A percentile compares a stretch with the other conserved stretches of the same genome.
These are phyloP conservation scores for Graptemys geographica DNA, from an alignment of 2,797 vertebrate species.

Conservation along the genomic window DNA sequence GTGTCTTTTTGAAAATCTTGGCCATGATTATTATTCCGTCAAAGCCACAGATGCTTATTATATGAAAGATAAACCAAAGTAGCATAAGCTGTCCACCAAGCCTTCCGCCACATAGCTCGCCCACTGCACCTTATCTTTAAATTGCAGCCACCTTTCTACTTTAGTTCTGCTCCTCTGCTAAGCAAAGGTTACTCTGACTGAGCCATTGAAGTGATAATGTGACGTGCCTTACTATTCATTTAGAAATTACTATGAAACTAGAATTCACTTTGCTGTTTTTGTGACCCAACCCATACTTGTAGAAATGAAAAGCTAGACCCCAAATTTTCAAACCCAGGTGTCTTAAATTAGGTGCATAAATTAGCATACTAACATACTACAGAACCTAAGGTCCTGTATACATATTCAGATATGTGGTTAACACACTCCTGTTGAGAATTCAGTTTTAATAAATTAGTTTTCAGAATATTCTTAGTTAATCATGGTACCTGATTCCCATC, in stretches of 20 bases:
- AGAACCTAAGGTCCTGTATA: background rate
- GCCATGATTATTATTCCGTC: background rate
- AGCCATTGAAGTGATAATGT: background rate
- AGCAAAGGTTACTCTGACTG: background rate
- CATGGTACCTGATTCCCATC: background rate
- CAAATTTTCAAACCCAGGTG: background rate
- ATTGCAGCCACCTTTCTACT: background rate
- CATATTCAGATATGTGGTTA: background rate
- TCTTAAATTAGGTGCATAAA: background rate
- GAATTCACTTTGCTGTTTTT: background rate
- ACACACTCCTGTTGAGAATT: background rate
- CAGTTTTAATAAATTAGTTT: background rate
- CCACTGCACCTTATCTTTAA: background rate
- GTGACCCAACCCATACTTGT: background rate
- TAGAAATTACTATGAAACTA: background rate
- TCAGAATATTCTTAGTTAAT: background rate
- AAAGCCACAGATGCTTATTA: background rate
- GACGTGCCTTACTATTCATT: background rate
- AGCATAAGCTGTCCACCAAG: background rate
- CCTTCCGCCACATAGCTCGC: background rate
- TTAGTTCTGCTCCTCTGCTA: background rate
- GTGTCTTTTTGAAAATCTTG: accelerated
- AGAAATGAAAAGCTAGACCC: background rate
- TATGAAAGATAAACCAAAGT: background rate
- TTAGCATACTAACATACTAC: background rate